phyloP scores from a whole-genome alignment of 2,113 vertebrate species.

The Globicephala melas region DNA sequence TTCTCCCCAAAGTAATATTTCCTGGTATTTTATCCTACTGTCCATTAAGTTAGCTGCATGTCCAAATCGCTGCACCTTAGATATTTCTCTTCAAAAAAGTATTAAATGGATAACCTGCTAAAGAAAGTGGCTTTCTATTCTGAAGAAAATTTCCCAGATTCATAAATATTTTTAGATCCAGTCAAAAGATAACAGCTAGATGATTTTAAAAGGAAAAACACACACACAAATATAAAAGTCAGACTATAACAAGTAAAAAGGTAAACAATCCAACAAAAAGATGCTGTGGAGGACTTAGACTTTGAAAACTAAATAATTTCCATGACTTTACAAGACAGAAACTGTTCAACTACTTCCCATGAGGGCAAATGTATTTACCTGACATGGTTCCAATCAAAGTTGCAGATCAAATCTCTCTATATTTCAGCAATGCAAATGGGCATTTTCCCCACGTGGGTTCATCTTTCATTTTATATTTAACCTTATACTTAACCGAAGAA shows the following conservation, averaged over 20 bases:
- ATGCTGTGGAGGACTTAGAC: not conserved
- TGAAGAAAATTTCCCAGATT: constrained; percentile 34
- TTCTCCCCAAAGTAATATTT: not conserved
- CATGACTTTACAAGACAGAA: constrained; percentile 36
- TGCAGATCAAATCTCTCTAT: not conserved
- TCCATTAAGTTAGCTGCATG: not conserved
- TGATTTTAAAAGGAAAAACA: constrained; percentile 16
- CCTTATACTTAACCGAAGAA: not conserved
- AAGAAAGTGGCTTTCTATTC: not conserved
- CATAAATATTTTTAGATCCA: not conserved
- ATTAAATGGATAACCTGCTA: not conserved
- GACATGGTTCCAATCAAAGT: not conserved
- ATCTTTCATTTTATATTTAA: not conserved
- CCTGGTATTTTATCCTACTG: not conserved
- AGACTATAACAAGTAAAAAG: not conserved
- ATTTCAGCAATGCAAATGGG: not conserved
- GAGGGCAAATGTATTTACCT: not conserved
- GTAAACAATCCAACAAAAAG: constrained; percentile 23
- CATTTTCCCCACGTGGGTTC: not conserved
- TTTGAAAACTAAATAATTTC: constrained; percentile 35
- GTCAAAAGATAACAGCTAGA: not conserved
- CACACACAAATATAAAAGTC: not conserved
- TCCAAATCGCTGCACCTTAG: not conserved
- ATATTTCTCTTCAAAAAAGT: constrained; percentile 15
- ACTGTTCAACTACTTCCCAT: not conserved